phyloP scores from a whole-genome alignment of 2,113 vertebrate species.

The Crotalus viridis region DNA sequence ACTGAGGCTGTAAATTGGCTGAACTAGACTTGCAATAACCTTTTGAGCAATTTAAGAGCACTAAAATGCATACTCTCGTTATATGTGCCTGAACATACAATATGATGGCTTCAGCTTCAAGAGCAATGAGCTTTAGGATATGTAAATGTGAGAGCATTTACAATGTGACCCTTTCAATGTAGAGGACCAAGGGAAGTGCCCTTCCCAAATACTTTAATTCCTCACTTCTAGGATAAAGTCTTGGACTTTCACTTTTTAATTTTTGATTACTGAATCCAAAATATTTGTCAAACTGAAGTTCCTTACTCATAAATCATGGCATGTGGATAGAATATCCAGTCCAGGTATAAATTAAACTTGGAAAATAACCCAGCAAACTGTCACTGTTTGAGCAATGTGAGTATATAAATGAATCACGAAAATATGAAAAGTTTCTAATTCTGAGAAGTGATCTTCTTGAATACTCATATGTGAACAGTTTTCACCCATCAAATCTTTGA shows the following conservation, averaged over 20 bases:
- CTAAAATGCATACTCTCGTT: background rate
- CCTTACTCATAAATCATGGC: background rate
- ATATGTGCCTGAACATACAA: background rate
- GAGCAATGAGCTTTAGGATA: background rate
- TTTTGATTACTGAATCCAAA: constrained; percentile 1
- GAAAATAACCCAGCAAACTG: background rate
- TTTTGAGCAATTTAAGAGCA: background rate
- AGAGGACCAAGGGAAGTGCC: background rate
- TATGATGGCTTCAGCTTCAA: background rate
- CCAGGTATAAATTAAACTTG: background rate
- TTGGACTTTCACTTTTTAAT: constrained; percentile 1
- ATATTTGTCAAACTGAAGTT: background rate
- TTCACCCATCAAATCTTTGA: background rate
- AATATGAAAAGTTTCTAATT: background rate
- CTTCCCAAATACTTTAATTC: background rate
- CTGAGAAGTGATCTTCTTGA: background rate
- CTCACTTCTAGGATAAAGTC: background rate
- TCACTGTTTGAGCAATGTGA: background rate
- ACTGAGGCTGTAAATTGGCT: background rate
- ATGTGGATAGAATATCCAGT: background rate
- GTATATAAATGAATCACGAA: background rate
- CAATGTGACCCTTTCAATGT: background rate
- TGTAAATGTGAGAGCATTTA: background rate
- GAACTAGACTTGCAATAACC: background rate
- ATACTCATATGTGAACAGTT: background rate